Base-by-base conservation (phyloP, 2,797 vertebrate genomes). In the Ptychadena robeensis region DNA sequence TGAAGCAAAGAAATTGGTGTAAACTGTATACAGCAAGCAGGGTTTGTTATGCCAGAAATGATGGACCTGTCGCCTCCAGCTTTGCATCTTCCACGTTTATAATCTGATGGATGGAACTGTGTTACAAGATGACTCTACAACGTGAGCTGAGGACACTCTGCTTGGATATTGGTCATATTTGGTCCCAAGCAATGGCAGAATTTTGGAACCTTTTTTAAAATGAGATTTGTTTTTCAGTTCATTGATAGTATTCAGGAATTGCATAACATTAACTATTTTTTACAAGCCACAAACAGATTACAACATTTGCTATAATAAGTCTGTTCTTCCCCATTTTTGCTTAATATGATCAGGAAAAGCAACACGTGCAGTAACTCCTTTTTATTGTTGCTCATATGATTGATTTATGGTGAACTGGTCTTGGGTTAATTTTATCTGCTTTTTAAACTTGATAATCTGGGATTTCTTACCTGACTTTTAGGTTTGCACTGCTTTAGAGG, bases 1-100 rank as follows among this genome's bases (percentile, higher is more conserved):
- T 37, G 96, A 98, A 90, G 96, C 96, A 85, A 97, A 98, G 93
- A 97, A 97, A 89, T 94, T 97, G 86, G 96, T 98, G 86, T 98
- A 96, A 90, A 1, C 27, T 61, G 28, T 11, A 25, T 7, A 3
- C 53, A 9, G n/a, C 4, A 18, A 65, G 65, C 73, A 31, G 18
- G 32, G 30, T 61, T 40, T 85, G 61, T 40, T 70, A 15, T 80
- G 67, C 32, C 83, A 76, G 65, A 70, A 68, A 64, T 63, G 35
- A 73, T 76, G 66, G 72, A 59, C 38, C 34, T 31, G 22, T 63
- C 28, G 28, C 44, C 18, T 68, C 25, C 72, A 86, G 11, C 73
- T 73, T 79, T 63, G 25, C 18, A 67, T 38, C 72, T 87, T 85
- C 85, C 84, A 78, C 48, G 86, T 85, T 77, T 82, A 83, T 77